Conservation (phyloP, 2,113 vertebrate species). For the Mus pahari region DNA sequence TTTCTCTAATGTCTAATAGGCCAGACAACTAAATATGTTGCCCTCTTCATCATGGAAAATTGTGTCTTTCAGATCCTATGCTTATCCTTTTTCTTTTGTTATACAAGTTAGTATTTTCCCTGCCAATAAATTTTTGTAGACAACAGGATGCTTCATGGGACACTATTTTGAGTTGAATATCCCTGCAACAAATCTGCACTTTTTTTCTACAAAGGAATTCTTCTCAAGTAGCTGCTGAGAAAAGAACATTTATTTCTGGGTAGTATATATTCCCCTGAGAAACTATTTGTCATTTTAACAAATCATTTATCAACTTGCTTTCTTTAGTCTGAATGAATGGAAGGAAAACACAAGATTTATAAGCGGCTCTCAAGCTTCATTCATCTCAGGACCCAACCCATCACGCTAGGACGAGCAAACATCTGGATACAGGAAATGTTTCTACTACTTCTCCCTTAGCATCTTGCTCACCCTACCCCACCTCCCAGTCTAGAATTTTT, state of each 20-base stretch:
- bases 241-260: not conserved
- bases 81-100: not conserved
- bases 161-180: not conserved
- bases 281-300: slow-evolving; percentile 57
- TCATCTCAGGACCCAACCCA: not conserved
- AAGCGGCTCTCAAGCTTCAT: not conserved
- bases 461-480: not conserved
- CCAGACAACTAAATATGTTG: not conserved
- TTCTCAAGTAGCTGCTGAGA: not conserved
- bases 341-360: slow-evolving; percentile 29
- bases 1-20: not conserved
- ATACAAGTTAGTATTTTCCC: not conserved
- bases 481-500: not conserved
- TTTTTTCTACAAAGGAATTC: slow-evolving; percentile 50
- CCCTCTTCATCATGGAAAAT: not conserved
- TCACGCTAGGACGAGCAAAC: not conserved
- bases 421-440: not conserved
- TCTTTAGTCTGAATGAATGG: slow-evolving; percentile 6
- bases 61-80: not conserved
- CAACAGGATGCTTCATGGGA: not conserved
- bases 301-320: slow-evolving; percentile 45
- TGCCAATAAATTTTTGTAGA: not conserved
- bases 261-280: slow-evolving; percentile 13
- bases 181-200: not conserved
- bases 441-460: not conserved